phyloP scores from a whole-genome alignment of 2,888 invertebrate genomes.

The Leucophenga maculata region DNA sequence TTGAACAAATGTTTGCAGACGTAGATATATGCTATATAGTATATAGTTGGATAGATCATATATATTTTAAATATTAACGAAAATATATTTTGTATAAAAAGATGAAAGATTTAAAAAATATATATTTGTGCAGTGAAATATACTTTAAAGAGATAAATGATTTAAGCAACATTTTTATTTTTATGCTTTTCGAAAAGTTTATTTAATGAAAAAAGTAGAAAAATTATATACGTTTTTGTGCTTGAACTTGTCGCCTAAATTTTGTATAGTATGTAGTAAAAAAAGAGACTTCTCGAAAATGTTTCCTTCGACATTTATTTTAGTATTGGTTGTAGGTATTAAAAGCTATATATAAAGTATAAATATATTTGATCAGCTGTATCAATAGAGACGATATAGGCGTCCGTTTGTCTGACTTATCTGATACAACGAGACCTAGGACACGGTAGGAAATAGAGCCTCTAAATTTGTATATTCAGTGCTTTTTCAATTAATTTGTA shows the following conservation, averaged over 20 bases:
- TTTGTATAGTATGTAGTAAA: conserved; percentile 26
- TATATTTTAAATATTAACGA: conserved; percentile 12
- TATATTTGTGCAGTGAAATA: neutral
- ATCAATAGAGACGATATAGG: too few species aligned
- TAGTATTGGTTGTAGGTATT: too few species aligned
- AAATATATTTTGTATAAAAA: neutral
- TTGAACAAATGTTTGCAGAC: conserved; percentile 56
- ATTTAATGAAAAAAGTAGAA: conserved; percentile 37
- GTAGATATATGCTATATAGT: conserved; percentile 48
- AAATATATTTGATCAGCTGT: too few species aligned
- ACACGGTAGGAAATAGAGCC: too few species aligned
- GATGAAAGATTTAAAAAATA: neutral
- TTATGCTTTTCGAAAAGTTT: neutral
- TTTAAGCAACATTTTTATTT: neutral
- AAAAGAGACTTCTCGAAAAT: neutral
- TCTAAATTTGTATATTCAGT: too few species aligned
- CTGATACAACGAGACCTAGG: too few species aligned
- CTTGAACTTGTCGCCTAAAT: neutral
- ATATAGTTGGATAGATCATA: neutral
- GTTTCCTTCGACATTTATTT: too few species aligned
- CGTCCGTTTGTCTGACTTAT: too few species aligned
- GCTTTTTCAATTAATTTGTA: too few species aligned
- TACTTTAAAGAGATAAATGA: neutral
- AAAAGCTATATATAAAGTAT: too few species aligned
- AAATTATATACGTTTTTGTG: conserved; percentile 16